Conservation (phyloP, 2,113 vertebrate species). For the Malurus elegans region DNA sequence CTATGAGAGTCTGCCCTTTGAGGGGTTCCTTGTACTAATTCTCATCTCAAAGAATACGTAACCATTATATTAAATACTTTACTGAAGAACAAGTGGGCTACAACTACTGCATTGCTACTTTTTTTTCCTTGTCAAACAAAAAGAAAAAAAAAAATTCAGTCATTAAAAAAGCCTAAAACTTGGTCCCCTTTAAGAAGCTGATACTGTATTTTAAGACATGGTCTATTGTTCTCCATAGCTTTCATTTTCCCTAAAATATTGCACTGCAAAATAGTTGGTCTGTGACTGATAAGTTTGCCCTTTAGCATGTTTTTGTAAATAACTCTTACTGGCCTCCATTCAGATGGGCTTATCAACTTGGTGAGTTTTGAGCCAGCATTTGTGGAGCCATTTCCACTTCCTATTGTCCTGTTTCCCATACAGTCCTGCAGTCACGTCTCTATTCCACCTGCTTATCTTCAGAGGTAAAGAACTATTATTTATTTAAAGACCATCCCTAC, state of each 20-base stretch:
- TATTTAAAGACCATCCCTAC: neutral
- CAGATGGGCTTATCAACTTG: neutral
- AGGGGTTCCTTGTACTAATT: neutral
- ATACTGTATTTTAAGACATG: neutral
- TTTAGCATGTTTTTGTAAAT: neutral
- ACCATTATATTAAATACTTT: neutral
- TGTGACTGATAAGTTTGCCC: neutral
- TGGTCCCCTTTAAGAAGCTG: neutral
- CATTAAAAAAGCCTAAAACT: neutral
- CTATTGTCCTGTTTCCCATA: neutral
- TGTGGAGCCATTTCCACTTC: neutral
- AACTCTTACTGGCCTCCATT: neutral
- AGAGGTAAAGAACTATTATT: neutral
- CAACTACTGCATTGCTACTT: neutral
- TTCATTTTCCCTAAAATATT: neutral
- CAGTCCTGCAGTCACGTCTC: neutral
- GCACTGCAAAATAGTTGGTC: neutral
- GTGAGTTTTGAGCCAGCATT: neutral
- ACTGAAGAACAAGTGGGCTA: neutral
- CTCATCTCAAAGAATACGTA: neutral
- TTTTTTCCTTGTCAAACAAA: neutral
- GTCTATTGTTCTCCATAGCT: neutral
- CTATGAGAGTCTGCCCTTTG: neutral
- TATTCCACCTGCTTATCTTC: neutral
- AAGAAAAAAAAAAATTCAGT: neutral